A percentile compares a stretch with the other conserved stretches of the same genome.
Conservation (phyloP, 2,888 invertebrate species). For the Darwinula stevensoni region DNA sequence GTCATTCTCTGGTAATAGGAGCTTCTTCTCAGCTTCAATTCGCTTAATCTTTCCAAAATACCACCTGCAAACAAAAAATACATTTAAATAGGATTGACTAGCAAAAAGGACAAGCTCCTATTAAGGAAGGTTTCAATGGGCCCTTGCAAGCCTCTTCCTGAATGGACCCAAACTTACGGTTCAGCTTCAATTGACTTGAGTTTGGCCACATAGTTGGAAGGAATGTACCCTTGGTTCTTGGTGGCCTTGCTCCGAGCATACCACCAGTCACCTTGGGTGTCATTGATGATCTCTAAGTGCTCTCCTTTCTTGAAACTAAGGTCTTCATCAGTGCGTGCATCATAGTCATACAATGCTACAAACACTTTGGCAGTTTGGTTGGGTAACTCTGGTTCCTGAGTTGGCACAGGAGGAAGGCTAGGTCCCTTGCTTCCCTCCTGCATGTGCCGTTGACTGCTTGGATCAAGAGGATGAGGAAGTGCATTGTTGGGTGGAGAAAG, state of each 20-base stretch:
- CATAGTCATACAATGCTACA: conserved; percentile 94
- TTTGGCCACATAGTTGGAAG: conserved; percentile 97
- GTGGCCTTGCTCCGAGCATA: conserved; percentile 84
- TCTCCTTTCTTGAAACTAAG: conserved; percentile 96
- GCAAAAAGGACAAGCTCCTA: too few species aligned
- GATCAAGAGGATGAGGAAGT: too few species aligned
- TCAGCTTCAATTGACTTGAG: conserved; percentile 97
- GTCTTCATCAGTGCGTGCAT: conserved; percentile 95
- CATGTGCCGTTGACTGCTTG: too few species aligned
- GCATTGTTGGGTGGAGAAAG: too few species aligned
- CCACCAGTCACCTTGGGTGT: conserved; percentile 99
- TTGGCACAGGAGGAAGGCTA: too few species aligned
- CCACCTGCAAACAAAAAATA: conserved; percentile 46
- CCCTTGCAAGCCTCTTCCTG: too few species aligned
- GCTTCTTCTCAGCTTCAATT: conserved; percentile 96
- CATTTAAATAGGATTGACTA: too few species aligned
- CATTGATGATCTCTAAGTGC: conserved; percentile 89
- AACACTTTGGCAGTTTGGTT: too few species aligned
- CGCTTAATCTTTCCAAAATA: conserved; percentile 99
- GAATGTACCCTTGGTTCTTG: conserved; percentile 93
- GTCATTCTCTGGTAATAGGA: conserved; percentile 83
- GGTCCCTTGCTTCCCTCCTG: too few species aligned
- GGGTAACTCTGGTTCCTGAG: too few species aligned
- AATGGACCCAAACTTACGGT: conserved; percentile 97
- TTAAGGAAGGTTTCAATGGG: too few species aligned